Base-by-base conservation (phyloP, 2,888 invertebrate genomes). In the Agonopterix arenella region DNA sequence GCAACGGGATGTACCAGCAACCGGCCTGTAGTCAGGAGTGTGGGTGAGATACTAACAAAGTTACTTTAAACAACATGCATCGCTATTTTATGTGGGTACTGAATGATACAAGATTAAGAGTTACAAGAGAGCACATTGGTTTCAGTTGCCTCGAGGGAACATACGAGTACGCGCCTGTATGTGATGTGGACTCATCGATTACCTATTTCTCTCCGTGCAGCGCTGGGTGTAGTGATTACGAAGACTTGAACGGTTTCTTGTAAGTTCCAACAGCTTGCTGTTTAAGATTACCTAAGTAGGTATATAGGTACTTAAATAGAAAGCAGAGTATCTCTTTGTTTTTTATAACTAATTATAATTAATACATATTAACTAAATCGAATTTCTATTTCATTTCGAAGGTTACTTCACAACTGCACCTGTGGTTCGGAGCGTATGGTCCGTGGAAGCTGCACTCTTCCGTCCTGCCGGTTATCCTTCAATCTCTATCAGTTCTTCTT, bases 151-250 rank as follows among this genome's bases (percentile, higher is more conserved):
- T 28, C 1, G 28, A 28, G 28, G 0, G 68, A 71, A 41, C 60
- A 55, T 84, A 84, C 55, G 86, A 84, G 1, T 85, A 79, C 66
- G 78, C 77, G 8, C 88, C 88, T 0, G 76, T 84, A 8, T 88
- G 88, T 38, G 65, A 64, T 0, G 49, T 84, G 40, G 80, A 82
- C 52, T 58, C 73, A 0, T 51, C 52, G 2, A 61, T 59, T 0
- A 83, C 84, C 0, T 84, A 69, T 64, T 84, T 83, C 69, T 85
- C 86, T 0, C 85, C 88, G 1, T 88, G 88, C 55, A 73, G 80
- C 54, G 85, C 85, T 0, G 85, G 86, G 11, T 88, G 88, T 56
- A 50, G 52, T 0, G 49, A 60, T 1, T 71, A 68, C 9, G 76
- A 80, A 11, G 68, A 80, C 36, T 65, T 83, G 2, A 80, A 80